Evolutionary conservation across 2,888 invertebrate genomes (phyloP), one percentile per base, ranked within the genome.

Genomic region (Crossocerus cetratus): DNA sequence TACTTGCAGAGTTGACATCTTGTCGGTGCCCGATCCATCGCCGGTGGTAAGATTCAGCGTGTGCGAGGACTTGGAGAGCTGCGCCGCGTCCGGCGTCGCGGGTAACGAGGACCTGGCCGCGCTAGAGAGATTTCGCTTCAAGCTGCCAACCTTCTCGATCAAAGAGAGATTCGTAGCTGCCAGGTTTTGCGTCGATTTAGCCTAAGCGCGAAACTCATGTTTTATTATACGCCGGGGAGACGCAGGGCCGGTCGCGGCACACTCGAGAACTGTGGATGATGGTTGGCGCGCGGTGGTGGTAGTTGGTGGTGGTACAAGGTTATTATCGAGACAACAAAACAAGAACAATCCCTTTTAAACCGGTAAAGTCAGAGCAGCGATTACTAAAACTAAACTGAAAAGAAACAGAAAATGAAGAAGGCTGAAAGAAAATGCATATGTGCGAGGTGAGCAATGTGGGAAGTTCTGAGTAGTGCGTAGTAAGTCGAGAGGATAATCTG

Each of bases 1-100:
- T 77, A 89, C 90, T 86, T 90, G 90, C 2, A 90, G 83, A 0
- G 90, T 90, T 18, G 90, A 86, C 89, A 90, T 90, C 80, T 89
- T 90, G 43, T 90, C 90, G 56, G 88, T 86, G 44, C 84, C 83
- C 5, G 79, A 59, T 53, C 74, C 79, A 16, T 84, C 85, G n/a
- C 63, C 69, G 20, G 78, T 14, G 32, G 78, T 16, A 0, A 78
- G 16, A 64, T 77, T 84, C 20, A 84, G 76, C 13, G 83, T 79
- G 65, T 84, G 87, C 60, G 80, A 80, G 13, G 85, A 84, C 69
- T 84, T 84, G 64, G 85, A 82, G 49, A 77, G 64, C 5, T 69
- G 76, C n/a, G 80, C 56, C 20, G 78, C 62, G 63, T 78, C 84
- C 43, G 86, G 83, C 11, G 86, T 80, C 43, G 85, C 76, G 1